Percentiles rank a stretch among this genome's conserved stretches.
phyloP scores from a whole-genome alignment of 2,888 invertebrate genomes.

The Pollenia amentaria region DNA sequence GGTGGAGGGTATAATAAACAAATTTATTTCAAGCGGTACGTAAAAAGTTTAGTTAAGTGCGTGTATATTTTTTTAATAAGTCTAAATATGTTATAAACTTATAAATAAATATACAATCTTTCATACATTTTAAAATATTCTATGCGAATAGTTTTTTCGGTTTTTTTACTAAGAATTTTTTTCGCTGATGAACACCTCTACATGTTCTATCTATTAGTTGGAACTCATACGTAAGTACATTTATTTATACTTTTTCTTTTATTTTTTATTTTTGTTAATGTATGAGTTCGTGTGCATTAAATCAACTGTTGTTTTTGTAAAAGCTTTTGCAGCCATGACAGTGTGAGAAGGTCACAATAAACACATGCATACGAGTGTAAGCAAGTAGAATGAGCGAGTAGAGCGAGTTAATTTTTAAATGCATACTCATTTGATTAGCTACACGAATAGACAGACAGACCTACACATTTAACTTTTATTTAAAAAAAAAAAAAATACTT shows the following conservation, averaged over 20 bases:
- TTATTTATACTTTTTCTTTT: background rate
- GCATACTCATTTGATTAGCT: slow-evolving; percentile 58
- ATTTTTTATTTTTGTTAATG: background rate
- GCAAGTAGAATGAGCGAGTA: slow-evolving; percentile 63
- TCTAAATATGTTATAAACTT: background rate
- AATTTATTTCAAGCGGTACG: too few species aligned
- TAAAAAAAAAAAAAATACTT: slow-evolving; percentile 15
- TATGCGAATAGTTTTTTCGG: slow-evolving; percentile 4
- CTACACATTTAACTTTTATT: background rate
- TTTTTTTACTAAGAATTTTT: background rate
- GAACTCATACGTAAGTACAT: background rate
- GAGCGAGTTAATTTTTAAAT: slow-evolving; percentile 21
- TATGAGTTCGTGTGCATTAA: slow-evolving; percentile 3
- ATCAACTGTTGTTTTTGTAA: slow-evolving; percentile 40
- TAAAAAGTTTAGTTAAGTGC: too few species aligned
- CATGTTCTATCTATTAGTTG: background rate
- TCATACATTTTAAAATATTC: background rate
- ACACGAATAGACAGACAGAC: background rate
- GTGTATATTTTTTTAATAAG: too few species aligned
- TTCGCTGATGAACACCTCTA: slow-evolving; percentile 5
- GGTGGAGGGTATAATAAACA: too few species aligned
- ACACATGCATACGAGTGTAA: slow-evolving; percentile 70
- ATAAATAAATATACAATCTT: background rate
- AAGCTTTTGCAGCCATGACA: slow-evolving; percentile 83
- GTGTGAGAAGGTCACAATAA: slow-evolving; percentile 83